phyloP scores from a whole-genome alignment of 2,113 vertebrate genomes.

The Plectropomus leopardus region DNA sequence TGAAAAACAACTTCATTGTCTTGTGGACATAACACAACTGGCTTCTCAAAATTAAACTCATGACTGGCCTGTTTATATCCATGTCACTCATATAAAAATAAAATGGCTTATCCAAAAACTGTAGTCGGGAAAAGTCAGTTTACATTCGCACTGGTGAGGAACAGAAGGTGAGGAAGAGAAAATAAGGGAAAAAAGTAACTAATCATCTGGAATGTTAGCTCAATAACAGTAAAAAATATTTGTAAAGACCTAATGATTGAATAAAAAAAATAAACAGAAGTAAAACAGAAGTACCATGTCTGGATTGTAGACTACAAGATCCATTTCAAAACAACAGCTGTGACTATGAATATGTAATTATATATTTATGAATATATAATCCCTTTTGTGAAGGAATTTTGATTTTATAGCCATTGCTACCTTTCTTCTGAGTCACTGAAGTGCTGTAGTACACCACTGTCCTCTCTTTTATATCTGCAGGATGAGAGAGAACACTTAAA shows the following conservation, averaged over 20 bases:
- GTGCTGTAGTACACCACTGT: constrained; percentile 6
- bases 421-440: constrained; percentile 26
- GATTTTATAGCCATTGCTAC: constrained; percentile 11
- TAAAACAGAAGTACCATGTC: neutral
- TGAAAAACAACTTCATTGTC: neutral
- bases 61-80: neutral
- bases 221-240: neutral
- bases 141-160: neutral
- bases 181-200: neutral
- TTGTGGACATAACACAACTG: neutral
- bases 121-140: neutral
- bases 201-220: neutral
- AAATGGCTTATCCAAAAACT: neutral
- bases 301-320: constrained; percentile 17
- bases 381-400: constrained; percentile 1
- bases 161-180: neutral
- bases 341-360: constrained; percentile 32
- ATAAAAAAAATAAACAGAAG: neutral
- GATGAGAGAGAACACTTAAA: constrained; percentile 48
- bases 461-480: constrained; percentile 26
- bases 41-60: neutral
- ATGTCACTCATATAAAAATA: neutral
- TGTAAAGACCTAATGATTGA: neutral
- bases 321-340: constrained; percentile 21
- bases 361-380: constrained; percentile 5